phyloP scores from a whole-genome alignment of 2,113 vertebrate genomes.

The Colius striatus region DNA sequence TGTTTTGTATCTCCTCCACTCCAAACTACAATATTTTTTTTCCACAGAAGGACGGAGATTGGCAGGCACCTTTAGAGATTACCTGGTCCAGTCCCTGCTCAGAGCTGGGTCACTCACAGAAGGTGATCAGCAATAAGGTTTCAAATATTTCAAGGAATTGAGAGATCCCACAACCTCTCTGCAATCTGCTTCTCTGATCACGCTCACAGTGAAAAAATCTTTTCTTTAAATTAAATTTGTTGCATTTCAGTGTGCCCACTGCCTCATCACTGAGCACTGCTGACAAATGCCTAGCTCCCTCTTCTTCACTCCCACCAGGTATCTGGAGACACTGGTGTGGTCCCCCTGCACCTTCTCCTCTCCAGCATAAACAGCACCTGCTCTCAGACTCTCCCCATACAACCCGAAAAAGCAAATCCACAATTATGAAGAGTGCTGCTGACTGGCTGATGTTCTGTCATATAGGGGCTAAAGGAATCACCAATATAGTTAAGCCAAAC shows the following conservation, averaged over 20 bases:
- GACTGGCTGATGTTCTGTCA: neutral
- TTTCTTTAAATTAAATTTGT: neutral
- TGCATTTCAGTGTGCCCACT: neutral
- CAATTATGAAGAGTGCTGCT: neutral
- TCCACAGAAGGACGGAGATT: neutral
- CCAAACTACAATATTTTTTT: neutral
- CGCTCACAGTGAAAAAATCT: accelerated
- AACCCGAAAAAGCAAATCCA: neutral
- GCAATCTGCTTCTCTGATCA: neutral
- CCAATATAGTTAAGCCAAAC: neutral
- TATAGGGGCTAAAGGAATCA: neutral
- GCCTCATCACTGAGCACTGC: neutral
- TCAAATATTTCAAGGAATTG: neutral
- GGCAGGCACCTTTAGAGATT: neutral
- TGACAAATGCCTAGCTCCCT: neutral
- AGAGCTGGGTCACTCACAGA: neutral
- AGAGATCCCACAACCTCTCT: neutral
- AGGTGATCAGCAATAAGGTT: neutral
- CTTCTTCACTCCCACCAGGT: neutral
- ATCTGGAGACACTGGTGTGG: neutral
- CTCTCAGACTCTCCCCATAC: neutral
- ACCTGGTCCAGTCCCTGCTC: neutral
- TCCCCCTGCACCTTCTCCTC: neutral
- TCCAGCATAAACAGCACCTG: neutral
- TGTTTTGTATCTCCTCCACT: neutral